Conservation (phyloP, 2,888 invertebrate genomes). For the Muscina levida region DNA sequence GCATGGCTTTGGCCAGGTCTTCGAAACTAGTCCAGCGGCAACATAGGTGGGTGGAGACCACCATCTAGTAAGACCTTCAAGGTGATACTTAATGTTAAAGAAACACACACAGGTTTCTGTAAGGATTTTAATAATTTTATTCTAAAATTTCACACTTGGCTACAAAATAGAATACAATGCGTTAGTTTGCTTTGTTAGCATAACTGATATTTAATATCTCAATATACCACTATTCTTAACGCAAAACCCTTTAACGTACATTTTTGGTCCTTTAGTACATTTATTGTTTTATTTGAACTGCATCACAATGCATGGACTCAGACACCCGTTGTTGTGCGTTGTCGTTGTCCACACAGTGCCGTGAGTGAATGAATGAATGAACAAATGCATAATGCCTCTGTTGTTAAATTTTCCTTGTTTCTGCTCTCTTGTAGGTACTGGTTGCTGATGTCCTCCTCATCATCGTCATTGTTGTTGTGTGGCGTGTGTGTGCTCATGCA, state of each 20-base stretch:
- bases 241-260: too few relatives aligned
- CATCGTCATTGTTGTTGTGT: conserved; percentile 6
- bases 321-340: conserved; percentile 27
- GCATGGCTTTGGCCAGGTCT: too few relatives aligned
- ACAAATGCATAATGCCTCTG: conserved; percentile 36
- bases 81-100: too few relatives aligned
- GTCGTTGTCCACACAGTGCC: conserved; percentile 30
- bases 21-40: too few relatives aligned
- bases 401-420: not conserved
- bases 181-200: too few relatives aligned
- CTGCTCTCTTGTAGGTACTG: conserved; percentile 21
- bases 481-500: conserved; percentile 42
- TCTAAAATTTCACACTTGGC: not conserved
- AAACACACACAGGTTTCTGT: too few relatives aligned
- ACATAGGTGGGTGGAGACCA: too few relatives aligned
- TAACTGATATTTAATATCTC: too few relatives aligned
- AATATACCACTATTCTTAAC: not conserved
- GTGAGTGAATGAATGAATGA: too few relatives aligned
- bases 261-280: not conserved
- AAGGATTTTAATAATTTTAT: too few relatives aligned
- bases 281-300: conserved; percentile 28
- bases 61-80: too few relatives aligned
- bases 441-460: conserved; percentile 28
- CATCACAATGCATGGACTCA: conserved; percentile 32
- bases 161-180: too few relatives aligned